phyloP scores from a whole-genome alignment of 1,140 invertebrate genomes.

The Brevipalpus yothersi region DNA sequence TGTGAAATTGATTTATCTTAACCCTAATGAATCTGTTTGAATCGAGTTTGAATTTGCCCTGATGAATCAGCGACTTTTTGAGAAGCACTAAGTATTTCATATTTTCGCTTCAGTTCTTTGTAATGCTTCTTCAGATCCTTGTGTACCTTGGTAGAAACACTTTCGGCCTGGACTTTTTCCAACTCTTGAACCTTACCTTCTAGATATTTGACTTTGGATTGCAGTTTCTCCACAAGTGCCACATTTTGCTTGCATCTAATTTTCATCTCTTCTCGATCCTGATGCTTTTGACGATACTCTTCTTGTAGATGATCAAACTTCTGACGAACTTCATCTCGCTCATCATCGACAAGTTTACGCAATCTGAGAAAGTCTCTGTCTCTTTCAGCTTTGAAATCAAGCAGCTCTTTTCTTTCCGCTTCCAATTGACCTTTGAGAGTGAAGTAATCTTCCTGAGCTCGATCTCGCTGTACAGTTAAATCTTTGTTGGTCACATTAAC shows the following conservation, averaged over 20 bases:
- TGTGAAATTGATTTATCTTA: too few relatives aligned
- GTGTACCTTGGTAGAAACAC: background rate
- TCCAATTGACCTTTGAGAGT: background rate
- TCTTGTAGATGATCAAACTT: background rate
- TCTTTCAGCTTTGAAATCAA: background rate
- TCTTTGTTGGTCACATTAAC: conserved; percentile 2
- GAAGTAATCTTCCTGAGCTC: background rate
- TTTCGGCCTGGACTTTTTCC: background rate
- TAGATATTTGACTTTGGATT: background rate
- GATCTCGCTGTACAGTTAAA: background rate
- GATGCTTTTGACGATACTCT: background rate
- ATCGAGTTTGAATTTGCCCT: too few relatives aligned
- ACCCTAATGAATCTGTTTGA: too few relatives aligned
- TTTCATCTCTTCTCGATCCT: background rate
- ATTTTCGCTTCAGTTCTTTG: conserved; percentile 1
- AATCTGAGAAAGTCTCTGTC: conserved; percentile 1
- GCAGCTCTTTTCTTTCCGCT: conserved; percentile 1
- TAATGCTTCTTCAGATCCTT: conserved; percentile 1
- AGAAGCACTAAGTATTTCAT: too few relatives aligned
- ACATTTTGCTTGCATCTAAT: background rate
- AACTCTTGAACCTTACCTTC: background rate
- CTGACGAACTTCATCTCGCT: conserved; percentile 1
- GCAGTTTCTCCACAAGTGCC: background rate
- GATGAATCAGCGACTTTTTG: too few relatives aligned
- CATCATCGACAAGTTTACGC: conserved; percentile 1